These are phyloP conservation scores for Lindbergichthys nudifrons DNA, from an alignment of 2,797 vertebrate genomes.

Conservation along the genomic window DNA sequence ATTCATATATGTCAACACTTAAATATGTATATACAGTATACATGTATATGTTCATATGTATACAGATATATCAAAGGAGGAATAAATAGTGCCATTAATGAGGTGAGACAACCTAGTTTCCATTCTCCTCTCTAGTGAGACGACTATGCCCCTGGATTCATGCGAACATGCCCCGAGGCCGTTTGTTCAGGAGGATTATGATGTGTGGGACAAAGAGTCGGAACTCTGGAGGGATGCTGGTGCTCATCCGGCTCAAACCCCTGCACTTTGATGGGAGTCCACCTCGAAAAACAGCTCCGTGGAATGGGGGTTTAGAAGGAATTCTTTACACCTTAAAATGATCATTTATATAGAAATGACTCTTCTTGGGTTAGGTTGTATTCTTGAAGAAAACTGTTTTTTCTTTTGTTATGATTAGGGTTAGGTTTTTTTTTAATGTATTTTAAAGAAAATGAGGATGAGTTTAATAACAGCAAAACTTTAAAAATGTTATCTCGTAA, in stretches of 20 bases:
- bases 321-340: no score
- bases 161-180: constrained; percentile 37
- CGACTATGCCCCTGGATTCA: constrained; percentile 26
- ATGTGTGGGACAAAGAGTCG: constrained; percentile 28
- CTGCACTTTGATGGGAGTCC: constrained; percentile 1
- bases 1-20: constrained; percentile 90
- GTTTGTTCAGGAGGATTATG: constrained; percentile 23
- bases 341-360: no score
- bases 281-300: background rate
- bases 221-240: constrained; percentile 32
- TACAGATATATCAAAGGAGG: constrained; percentile 84
- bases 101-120: constrained; percentile 61
- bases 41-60: constrained; percentile 84
- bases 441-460: no score
- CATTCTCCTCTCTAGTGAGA: constrained; percentile 16
- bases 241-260: constrained; percentile 12
- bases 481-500: no score
- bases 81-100: constrained; percentile 80
- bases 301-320: constrained; percentile 5
- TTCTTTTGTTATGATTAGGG: no score
- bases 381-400: no score
- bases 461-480: no score
- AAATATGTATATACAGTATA: constrained; percentile 87
- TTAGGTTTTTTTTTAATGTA: no score
- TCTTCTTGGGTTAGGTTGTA: no score